These are phyloP conservation scores for Mola mola DNA, from an alignment of 2,113 vertebrate species.

Conservation along the genomic window DNA sequence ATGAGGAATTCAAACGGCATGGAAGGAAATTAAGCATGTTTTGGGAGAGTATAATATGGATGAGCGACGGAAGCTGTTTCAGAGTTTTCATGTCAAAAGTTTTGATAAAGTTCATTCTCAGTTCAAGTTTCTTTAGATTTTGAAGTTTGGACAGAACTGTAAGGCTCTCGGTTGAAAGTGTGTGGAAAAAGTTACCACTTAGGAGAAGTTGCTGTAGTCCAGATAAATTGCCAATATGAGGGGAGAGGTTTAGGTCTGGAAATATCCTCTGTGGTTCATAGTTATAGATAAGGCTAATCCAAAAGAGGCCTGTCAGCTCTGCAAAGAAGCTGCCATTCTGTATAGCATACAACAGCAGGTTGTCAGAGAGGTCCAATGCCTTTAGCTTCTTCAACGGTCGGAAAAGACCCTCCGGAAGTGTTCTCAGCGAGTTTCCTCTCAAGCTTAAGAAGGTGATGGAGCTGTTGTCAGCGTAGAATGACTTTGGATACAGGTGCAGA, in stretches of 20 bases:
- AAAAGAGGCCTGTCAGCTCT: constrained; percentile 70
- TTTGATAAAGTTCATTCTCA: constrained; percentile 83
- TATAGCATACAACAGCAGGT: constrained; percentile 76
- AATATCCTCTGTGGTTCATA: constrained; percentile 76
- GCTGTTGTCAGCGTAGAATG: constrained; percentile 68
- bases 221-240: constrained; percentile 66
- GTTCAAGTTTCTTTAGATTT: constrained; percentile 68
- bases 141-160: constrained; percentile 66
- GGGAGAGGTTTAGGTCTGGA: constrained; percentile 67
- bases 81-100: constrained; percentile 62
- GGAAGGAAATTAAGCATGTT: constrained; percentile 78
- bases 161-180: constrained; percentile 60
- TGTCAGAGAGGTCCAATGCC: constrained; percentile 81
- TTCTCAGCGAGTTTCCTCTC: constrained; percentile 81
- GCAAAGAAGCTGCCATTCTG: constrained; percentile 79
- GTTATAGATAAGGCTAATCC: constrained; percentile 82
- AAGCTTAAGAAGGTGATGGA: constrained; percentile 73
- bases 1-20: constrained; percentile 5
- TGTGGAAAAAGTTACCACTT: constrained; percentile 81
- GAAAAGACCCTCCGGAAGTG: constrained; percentile 76
- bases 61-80: constrained; percentile 61
- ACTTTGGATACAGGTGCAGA: constrained; percentile 63
- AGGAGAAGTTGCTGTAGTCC: constrained; percentile 70
- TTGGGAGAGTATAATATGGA: constrained; percentile 74
- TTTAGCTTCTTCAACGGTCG: constrained; percentile 61